Base-by-base conservation (phyloP, 2,113 vertebrate genomes). In the Varanus komodoensis region DNA sequence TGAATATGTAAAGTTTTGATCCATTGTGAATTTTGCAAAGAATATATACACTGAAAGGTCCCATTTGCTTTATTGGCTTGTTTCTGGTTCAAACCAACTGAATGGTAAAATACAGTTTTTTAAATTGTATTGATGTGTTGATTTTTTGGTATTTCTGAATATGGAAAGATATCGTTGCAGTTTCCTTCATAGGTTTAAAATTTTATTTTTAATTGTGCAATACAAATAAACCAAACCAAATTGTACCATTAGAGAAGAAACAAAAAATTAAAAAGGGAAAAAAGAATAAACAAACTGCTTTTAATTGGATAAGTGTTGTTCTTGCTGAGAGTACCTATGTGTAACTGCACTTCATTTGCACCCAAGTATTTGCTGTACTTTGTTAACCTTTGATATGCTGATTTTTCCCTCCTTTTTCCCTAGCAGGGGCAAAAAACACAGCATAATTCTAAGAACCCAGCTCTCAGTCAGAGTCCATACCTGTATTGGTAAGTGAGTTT, bases 391-490 rank as follows among this genome's bases (percentile, higher is more conserved):
- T 54, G 0, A 38, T 81, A 19, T 94, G 71, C 88, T 80, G 25
- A 52, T 86, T 85, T 1, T 91, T 67, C 73, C 64, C 38, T 93
- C 89, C 91, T 1, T 90, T 64, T 57, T 34, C 61, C 91, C 83
- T 95, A 98, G 98, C 97, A 98, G 98, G 81, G 98, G 98, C 84
- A 99, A 98, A 97, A 99, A 99, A 92, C 98, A 99, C 95, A 99
- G 98, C 88, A 97, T 99, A 94, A 97, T 99, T 94, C 94, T 99
- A 91, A 97, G 99, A 79, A 99, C 98, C 67, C 98, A 99, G 96
- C 97, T 99, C 89, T 99, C 98, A 0, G 98, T 99, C 86, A 98
- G 99, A 69, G 99, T 99, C 64, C 98, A 99, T 34, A 97, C 98
- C 94, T 99, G 99, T 94, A 99, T 99, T 6, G 99, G 99, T 99